These are phyloP conservation scores for Myrmecobius fasciatus DNA, from an alignment of 2,113 vertebrate genomes.

Conservation along the genomic window DNA sequence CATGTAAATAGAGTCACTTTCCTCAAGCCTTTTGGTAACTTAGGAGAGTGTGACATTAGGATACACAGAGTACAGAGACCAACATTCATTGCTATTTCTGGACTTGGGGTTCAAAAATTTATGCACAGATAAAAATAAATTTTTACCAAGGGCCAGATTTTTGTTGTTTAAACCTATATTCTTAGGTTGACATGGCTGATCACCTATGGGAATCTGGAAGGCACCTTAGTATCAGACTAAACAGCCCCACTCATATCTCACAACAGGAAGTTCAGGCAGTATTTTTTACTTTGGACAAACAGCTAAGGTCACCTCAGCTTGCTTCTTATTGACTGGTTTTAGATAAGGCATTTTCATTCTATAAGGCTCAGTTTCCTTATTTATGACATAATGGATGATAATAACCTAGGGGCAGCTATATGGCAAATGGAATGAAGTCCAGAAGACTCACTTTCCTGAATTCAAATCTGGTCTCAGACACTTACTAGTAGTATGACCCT, in stretches of 20 bases:
- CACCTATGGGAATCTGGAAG: background rate
- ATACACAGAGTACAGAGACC: constrained; percentile 28
- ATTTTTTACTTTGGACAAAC: background rate
- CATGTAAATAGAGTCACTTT: constrained; percentile 25
- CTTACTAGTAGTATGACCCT: background rate
- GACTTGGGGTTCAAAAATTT: background rate
- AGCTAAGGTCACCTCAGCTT: background rate
- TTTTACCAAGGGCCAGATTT: background rate
- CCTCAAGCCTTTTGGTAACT: background rate
- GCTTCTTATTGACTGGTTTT: background rate
- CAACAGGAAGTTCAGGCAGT: accelerated
- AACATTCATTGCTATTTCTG: constrained; percentile 30
- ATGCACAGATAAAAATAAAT: background rate
- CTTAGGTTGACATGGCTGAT: background rate
- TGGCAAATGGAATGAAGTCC: background rate
- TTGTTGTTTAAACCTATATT: constrained; percentile 8
- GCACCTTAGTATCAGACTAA: background rate
- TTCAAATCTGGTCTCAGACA: background rate
- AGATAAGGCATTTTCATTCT: background rate
- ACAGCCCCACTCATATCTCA: background rate
- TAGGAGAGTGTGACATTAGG: background rate
- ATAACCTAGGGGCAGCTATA: background rate
- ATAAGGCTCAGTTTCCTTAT: background rate
- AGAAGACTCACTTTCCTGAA: background rate
- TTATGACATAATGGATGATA: background rate